Percentiles rank a stretch among this genome's conserved stretches.
Conservation (phyloP, 1,140 invertebrate genomes). For the Hypsibius dujardini region DNA sequence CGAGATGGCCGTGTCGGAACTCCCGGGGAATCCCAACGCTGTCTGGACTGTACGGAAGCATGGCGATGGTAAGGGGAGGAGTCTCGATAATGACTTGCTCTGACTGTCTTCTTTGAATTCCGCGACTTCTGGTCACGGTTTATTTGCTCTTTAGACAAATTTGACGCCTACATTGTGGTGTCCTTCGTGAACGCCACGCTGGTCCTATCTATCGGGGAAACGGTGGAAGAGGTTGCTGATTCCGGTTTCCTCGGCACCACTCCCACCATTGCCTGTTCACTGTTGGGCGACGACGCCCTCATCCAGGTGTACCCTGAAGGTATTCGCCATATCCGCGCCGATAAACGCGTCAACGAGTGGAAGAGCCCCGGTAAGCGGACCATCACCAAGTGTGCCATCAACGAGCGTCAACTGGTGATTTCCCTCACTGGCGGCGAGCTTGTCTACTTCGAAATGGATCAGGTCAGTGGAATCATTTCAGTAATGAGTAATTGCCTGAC, state of each 20-base stretch:
- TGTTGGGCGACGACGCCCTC: constrained; percentile 87
- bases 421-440: constrained; percentile 90
- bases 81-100: neutral
- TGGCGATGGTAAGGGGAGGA: constrained; percentile 60
- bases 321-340: constrained; percentile 89
- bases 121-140: constrained; percentile 19
- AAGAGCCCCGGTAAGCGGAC: constrained; percentile 90
- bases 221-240: constrained; percentile 98
- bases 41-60: constrained; percentile 97
- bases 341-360: constrained; percentile 97
- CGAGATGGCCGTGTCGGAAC: constrained; percentile 97
- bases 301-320: constrained; percentile 98
- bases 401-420: constrained; percentile 94
- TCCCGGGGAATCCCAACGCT: constrained; percentile 96
- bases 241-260: constrained; percentile 97
- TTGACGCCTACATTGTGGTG: constrained; percentile 98
- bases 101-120: constrained; percentile 20
- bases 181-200: constrained; percentile 99
- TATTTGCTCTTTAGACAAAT: constrained; percentile 61
- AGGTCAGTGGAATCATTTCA: constrained; percentile 46
- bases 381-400: constrained; percentile 93
- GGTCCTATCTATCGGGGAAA: constrained; percentile 96
- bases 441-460: constrained; percentile 99
- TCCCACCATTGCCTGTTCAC: constrained; percentile 85
- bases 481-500: constrained; percentile 11